A percentile compares a stretch with the other conserved stretches of the same genome.
phyloP scores from a whole-genome alignment of 2,888 invertebrate genomes.

The Ischnus inquisitorius region DNA sequence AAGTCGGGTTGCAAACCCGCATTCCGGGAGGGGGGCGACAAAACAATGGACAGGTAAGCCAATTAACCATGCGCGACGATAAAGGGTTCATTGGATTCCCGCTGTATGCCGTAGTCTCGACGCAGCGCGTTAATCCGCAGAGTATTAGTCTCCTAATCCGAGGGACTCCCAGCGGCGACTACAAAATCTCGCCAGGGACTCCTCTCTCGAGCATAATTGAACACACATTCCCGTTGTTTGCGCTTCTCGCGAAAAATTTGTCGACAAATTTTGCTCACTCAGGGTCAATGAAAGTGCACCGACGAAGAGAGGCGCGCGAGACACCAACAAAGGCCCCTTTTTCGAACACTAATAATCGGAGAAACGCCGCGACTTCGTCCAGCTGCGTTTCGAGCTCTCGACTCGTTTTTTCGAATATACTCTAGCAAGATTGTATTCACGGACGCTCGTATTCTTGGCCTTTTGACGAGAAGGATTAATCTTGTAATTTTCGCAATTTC shows the following conservation, averaged over 20 bases:
- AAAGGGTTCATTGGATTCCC: slow-evolving; percentile 29
- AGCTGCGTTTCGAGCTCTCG: not conserved
- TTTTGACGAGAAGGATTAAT: not conserved
- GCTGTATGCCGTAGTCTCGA: not conserved
- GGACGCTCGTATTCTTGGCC: slow-evolving; percentile 5
- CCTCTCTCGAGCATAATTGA: slow-evolving; percentile 27
- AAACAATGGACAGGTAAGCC: slow-evolving; percentile 70
- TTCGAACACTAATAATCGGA: not conserved
- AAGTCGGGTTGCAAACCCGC: slow-evolving; percentile 44
- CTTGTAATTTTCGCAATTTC: not conserved
- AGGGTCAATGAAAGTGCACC: not conserved
- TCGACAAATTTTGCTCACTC: not conserved
- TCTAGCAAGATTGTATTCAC: not conserved
- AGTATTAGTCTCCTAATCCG: slow-evolving; percentile 46
- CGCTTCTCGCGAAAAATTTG: slow-evolving; percentile 46
- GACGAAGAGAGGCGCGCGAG: not conserved
- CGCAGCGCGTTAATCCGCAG: slow-evolving; percentile 41
- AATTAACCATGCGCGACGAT: slow-evolving; percentile 66
- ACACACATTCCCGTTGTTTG: slow-evolving; percentile 31
- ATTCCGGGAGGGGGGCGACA: slow-evolving; percentile 16
- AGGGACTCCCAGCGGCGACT: not conserved
- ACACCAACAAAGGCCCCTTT: not conserved
- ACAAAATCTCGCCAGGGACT: not conserved
- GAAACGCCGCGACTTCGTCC: slow-evolving; percentile 22
- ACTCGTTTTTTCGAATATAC: slow-evolving; percentile 27